Evolutionary conservation across 2,888 invertebrate species (phyloP).

Genomic region (Catocala fraxini): DNA sequence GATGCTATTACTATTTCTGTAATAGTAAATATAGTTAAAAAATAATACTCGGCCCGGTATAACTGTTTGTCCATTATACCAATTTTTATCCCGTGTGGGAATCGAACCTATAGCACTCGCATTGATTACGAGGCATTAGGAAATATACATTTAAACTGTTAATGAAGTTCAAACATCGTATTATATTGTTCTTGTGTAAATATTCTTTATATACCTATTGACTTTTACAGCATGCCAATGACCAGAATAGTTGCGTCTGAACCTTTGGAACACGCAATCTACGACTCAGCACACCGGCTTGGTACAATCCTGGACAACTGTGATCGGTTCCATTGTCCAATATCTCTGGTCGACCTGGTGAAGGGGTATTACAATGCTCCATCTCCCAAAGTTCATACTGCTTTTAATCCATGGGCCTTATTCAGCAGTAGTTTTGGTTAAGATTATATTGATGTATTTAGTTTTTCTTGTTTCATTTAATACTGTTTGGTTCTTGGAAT

Average conservation of each 20-base stretch:
- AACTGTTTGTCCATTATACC: no score
- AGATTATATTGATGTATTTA: not conserved
- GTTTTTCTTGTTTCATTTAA: not conserved
- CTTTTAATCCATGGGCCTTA: constrained; percentile 72
- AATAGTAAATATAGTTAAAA: no score
- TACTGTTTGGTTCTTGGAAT: no score
- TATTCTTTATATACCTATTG: no score
- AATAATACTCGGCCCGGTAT: no score
- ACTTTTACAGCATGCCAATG: constrained; percentile 88
- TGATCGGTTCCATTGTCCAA: constrained; percentile 88
- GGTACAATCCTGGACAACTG: constrained; percentile 83
- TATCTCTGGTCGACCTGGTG: constrained; percentile 91
- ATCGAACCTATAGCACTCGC: no score
- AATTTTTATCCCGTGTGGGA: no score
- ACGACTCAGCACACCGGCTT: constrained; percentile 89
- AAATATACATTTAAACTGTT: no score
- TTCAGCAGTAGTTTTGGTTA: constrained; percentile 68
- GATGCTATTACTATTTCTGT: no score
- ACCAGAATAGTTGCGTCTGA: constrained; percentile 89
- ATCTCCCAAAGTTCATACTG: constrained; percentile 64
- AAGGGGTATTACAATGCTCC: constrained; percentile 88
- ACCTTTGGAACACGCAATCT: constrained; percentile 89
- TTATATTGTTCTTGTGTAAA: no score
- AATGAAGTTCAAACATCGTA: no score
- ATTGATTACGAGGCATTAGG: no score